A percentile compares a stretch with the other conserved stretches of the same genome.
phyloP scores from a whole-genome alignment of 1,140 invertebrate species.

The Meloidogyne hapla region DNA sequence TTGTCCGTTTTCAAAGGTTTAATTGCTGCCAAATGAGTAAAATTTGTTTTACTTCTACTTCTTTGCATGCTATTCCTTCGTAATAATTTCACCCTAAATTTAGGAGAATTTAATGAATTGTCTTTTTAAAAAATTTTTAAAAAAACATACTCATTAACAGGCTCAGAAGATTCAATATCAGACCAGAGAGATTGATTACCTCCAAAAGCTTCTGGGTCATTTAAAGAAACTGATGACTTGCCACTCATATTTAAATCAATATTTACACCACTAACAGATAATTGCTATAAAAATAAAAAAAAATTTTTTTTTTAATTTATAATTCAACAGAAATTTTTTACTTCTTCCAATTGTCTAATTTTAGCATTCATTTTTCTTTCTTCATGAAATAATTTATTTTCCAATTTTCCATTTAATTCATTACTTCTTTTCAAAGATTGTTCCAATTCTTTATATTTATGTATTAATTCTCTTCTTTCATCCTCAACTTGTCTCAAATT shows the following conservation, averaged over 20 bases:
- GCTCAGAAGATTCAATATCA: conserved; percentile 29
- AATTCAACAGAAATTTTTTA: no score
- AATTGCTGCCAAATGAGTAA: no score
- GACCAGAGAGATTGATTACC: conserved; percentile 36
- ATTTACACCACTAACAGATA: conserved; percentile 21
- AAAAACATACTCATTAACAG: conserved; percentile 4
- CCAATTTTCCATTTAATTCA: conserved; percentile 34
- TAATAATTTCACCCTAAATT: no score
- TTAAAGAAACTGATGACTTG: conserved; percentile 33
- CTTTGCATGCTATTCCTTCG: no score
- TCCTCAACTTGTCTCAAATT: conserved; percentile 33
- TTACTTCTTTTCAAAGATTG: conserved; percentile 28
- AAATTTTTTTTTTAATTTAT: background rate
- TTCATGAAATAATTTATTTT: conserved; percentile 43
- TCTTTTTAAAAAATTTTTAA: no score
- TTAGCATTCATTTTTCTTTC: conserved; percentile 32
- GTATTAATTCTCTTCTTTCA: conserved; percentile 32
- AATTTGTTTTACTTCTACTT: no score
- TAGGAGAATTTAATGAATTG: no score
- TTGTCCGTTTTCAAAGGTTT: no score
- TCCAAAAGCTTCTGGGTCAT: conserved; percentile 5
- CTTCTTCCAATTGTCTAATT: conserved; percentile 40
- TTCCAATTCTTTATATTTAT: conserved; percentile 27
- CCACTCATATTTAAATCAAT: conserved; percentile 40
- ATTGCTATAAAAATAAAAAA: conserved; percentile 28